A percentile compares a stretch with the other conserved stretches of the same genome.
Conservation (phyloP, 2,797 vertebrate species). For the Pipistrellus nathusii region DNA sequence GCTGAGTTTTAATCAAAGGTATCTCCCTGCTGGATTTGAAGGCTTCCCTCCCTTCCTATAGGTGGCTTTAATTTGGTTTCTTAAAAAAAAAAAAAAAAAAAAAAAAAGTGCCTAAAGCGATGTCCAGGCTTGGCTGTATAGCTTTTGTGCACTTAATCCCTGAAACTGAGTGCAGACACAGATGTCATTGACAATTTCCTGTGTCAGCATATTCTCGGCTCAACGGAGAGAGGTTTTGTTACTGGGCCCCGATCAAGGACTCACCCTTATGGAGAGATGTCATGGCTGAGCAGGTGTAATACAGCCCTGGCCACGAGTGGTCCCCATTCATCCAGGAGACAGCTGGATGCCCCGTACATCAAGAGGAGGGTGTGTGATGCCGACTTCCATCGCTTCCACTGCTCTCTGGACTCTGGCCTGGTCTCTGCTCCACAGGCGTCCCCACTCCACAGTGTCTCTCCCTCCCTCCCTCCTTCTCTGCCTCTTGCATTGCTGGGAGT, state of each 20-base stretch:
- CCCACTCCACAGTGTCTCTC: neutral
- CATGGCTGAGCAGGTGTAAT: neutral
- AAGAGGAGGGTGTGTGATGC: neutral
- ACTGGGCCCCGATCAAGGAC: constrained; percentile 44
- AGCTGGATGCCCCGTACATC: neutral
- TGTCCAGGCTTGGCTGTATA: neutral
- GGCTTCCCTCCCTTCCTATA: constrained; percentile 8
- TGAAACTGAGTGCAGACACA: constrained; percentile 28
- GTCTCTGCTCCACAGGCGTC: neutral
- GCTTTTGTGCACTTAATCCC: constrained; percentile 57
- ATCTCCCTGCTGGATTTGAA: neutral
- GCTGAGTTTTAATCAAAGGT: constrained; percentile 76
- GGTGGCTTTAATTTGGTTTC: constrained; percentile 54
- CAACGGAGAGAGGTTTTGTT: constrained; percentile 59
- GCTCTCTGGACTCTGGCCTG: neutral
- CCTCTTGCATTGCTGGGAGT: no score
- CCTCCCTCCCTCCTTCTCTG: no score
- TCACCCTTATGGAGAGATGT: constrained; percentile 54
- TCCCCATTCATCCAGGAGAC: neutral
- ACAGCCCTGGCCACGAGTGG: neutral
- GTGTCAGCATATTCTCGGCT: constrained; percentile 55
- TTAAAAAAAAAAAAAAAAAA: no score
- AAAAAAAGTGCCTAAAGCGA: constrained; percentile 15
- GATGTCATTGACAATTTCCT: constrained; percentile 61
- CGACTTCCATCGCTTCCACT: neutral